Evolutionary conservation across 1,140 invertebrate genomes (phyloP).

Genomic region (Drosophila burlai): DNA sequence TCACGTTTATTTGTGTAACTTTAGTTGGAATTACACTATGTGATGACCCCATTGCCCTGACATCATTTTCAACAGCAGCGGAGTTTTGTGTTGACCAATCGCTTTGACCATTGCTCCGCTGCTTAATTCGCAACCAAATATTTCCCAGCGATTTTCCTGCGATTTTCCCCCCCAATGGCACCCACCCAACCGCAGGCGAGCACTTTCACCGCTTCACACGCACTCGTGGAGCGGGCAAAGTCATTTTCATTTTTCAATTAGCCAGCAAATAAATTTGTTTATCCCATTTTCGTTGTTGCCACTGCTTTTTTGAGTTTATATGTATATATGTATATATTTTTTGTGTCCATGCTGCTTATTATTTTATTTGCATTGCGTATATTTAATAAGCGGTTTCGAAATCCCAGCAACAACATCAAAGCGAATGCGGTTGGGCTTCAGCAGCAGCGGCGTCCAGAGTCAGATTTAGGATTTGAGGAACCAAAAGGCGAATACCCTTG

Average conservation of each 20-base stretch:
- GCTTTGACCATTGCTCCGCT: background rate
- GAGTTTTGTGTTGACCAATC: background rate
- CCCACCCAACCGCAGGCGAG: constrained; percentile 8
- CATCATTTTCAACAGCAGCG: background rate
- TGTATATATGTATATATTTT: background rate
- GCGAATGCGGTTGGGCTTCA: constrained; percentile 32
- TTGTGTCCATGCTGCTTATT: constrained; percentile 26
- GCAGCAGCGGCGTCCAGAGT: background rate
- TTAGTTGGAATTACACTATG: background rate
- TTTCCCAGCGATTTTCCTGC: background rate
- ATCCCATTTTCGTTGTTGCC: constrained; percentile 30
- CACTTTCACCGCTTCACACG: constrained; percentile 43
- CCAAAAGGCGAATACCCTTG: constrained; percentile 10
- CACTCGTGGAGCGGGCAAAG: constrained; percentile 10
- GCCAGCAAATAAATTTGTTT: constrained; percentile 58
- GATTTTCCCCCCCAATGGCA: background rate
- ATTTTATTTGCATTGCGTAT: constrained; percentile 49
- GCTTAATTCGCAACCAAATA: background rate
- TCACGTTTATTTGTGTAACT: background rate
- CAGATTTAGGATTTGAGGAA: background rate
- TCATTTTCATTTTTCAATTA: constrained; percentile 60
- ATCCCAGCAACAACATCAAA: constrained; percentile 56
- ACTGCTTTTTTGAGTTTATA: constrained; percentile 13
- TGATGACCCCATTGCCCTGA: background rate
- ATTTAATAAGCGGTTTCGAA: constrained; percentile 73